phyloP scores from a whole-genome alignment of 2,888 invertebrate species.

The Erebia aethiops region DNA sequence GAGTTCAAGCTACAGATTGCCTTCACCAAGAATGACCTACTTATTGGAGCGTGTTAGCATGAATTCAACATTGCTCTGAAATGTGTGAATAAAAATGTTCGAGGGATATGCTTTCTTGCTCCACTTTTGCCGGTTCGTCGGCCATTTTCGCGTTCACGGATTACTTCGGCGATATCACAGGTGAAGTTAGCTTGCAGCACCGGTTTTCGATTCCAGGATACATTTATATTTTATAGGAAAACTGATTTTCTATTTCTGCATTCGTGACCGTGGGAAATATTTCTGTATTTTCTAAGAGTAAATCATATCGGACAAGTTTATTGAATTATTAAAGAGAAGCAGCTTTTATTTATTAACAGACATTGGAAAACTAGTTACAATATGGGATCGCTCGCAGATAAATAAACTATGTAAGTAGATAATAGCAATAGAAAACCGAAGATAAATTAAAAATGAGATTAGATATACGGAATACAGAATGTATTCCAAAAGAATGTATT shows the following conservation, averaged over 20 bases:
- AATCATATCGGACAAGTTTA: conserved; percentile 12
- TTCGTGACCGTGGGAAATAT: neutral
- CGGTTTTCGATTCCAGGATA: conserved; percentile 60
- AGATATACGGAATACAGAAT: too few species aligned
- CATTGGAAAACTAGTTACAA: neutral
- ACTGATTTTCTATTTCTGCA: conserved; percentile 63
- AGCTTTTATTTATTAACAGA: neutral
- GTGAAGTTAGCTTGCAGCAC: conserved; percentile 65
- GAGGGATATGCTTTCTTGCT: conserved; percentile 64
- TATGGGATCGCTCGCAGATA: neutral
- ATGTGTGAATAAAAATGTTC: conserved; percentile 58
- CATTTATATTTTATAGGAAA: conserved; percentile 59
- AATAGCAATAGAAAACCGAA: too few species aligned
- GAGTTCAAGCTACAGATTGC: conserved; percentile 15
- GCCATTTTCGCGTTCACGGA: conserved; percentile 69
- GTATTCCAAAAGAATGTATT: too few species aligned
- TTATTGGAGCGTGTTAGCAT: conserved; percentile 16
- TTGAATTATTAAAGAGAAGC: neutral
- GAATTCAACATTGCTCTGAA: conserved; percentile 33
- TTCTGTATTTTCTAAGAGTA: conserved; percentile 1
- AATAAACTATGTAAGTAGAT: too few species aligned
- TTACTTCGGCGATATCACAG: conserved; percentile 63
- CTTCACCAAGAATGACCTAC: conserved; percentile 12
- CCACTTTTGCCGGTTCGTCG: conserved; percentile 77
- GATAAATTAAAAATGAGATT: too few species aligned